These are phyloP conservation scores for Hylaeus volcanicus DNA, from an alignment of 1,140 invertebrate species.

Conservation along the genomic window DNA sequence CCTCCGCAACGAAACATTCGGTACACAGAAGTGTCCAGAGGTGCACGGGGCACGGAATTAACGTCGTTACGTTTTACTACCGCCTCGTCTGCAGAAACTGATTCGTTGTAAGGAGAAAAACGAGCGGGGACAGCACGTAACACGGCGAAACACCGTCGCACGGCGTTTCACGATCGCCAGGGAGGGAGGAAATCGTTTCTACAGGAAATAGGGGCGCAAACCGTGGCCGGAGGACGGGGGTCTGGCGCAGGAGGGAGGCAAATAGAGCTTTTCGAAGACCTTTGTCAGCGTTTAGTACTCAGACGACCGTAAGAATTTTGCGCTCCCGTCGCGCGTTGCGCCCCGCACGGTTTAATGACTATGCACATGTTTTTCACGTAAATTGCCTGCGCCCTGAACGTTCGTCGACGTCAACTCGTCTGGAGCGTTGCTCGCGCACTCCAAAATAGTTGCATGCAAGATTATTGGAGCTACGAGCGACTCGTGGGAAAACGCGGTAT, in stretches of 20 bases:
- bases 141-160: constrained; percentile 51
- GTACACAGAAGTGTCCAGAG: constrained; percentile 9
- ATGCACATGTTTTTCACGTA: constrained; percentile 22
- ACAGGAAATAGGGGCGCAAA: background rate
- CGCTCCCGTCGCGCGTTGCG: constrained; percentile 20
- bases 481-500: too few relatives aligned
- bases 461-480: background rate
- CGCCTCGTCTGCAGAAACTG: constrained; percentile 63
- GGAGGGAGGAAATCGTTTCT: constrained; percentile 21
- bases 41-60: constrained; percentile 53
- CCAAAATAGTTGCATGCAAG: background rate
- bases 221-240: background rate
- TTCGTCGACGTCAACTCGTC: background rate
- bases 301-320: constrained; percentile 44
- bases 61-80: constrained; percentile 64
- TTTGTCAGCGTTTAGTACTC: constrained; percentile 59
- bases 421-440: background rate
- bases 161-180: constrained; percentile 49
- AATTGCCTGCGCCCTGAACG: background rate
- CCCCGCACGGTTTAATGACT: constrained; percentile 50
- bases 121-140: constrained; percentile 55
- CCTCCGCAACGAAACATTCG: background rate
- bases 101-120: constrained; percentile 65
- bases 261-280: constrained; percentile 48
- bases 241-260: constrained; percentile 11